Conservation (phyloP, 2,797 vertebrate genomes). For the Prionace glauca region DNA sequence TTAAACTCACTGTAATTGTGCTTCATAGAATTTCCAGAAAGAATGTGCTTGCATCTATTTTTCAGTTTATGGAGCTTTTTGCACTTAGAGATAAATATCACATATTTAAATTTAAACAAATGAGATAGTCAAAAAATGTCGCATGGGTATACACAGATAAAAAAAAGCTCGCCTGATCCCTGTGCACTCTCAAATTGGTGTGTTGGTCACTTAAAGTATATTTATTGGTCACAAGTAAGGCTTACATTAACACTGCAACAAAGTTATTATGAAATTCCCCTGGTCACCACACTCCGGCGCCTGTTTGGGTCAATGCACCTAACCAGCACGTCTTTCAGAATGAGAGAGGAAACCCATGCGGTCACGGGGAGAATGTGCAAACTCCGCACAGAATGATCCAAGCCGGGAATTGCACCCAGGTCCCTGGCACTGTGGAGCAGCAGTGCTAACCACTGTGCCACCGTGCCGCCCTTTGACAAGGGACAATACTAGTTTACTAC, state of each 20-base stretch:
- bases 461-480: not conserved
- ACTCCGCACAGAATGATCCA: too few relatives aligned
- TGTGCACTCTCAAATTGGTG: not conserved
- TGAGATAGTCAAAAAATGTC: not conserved
- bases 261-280: too few relatives aligned
- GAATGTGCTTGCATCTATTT: not conserved
- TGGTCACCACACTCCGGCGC: too few relatives aligned
- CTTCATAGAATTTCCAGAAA: not conserved
- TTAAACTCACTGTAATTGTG: not conserved
- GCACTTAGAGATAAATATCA: not conserved
- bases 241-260: too few relatives aligned
- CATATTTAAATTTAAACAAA: not conserved
- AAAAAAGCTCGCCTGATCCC: not conserved
- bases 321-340: too few relatives aligned
- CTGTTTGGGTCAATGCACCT: too few relatives aligned
- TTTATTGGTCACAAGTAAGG: too few relatives aligned
- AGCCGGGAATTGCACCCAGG: too few relatives aligned
- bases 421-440: too few relatives aligned
- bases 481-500: conserved; percentile 9
- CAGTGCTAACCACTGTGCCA: too few relatives aligned
- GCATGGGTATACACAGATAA: not conserved
- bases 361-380: too few relatives aligned
- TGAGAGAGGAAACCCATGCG: too few relatives aligned
- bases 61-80: not conserved
- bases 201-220: not conserved